phyloP scores from a whole-genome alignment of 2,888 invertebrate genomes.

The Dolichomitus sp. region DNA sequence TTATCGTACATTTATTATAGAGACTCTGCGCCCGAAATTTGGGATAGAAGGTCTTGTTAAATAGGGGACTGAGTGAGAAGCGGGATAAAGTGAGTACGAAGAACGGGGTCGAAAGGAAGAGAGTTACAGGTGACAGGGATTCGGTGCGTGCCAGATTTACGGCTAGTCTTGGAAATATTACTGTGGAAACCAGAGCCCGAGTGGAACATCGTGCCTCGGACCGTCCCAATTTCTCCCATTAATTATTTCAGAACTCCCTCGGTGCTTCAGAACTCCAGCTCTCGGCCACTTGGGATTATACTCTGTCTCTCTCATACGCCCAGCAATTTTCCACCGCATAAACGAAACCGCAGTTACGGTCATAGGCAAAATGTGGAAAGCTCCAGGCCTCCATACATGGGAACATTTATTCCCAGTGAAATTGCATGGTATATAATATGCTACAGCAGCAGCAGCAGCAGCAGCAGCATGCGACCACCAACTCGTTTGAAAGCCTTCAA shows the following conservation, averaged over 20 bases:
- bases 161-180: not conserved
- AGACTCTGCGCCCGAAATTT: not conserved
- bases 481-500: slow-evolving; percentile 33
- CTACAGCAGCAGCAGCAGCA: not conserved
- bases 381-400: not conserved
- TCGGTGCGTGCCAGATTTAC: slow-evolving; percentile 11
- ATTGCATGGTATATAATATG: slow-evolving; percentile 21
- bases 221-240: slow-evolving; percentile 40
- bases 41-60: not conserved
- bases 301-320: not conserved
- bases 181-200: slow-evolving; percentile 11
- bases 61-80: not conserved
- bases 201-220: not conserved
- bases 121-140: not conserved
- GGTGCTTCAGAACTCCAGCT: not conserved
- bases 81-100: not conserved
- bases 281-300: not conserved
- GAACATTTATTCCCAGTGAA: slow-evolving; percentile 4
- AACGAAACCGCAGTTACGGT: not conserved
- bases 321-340: not conserved
- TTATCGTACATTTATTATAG: too few species aligned
- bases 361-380: slow-evolving; percentile 8
- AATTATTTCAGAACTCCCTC: slow-evolving; percentile 39
- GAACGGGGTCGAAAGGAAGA: not conserved
- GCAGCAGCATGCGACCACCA: not conserved